These are phyloP conservation scores for Cotesia glomerata DNA, from an alignment of 1,140 invertebrate species.

Conservation along the genomic window DNA sequence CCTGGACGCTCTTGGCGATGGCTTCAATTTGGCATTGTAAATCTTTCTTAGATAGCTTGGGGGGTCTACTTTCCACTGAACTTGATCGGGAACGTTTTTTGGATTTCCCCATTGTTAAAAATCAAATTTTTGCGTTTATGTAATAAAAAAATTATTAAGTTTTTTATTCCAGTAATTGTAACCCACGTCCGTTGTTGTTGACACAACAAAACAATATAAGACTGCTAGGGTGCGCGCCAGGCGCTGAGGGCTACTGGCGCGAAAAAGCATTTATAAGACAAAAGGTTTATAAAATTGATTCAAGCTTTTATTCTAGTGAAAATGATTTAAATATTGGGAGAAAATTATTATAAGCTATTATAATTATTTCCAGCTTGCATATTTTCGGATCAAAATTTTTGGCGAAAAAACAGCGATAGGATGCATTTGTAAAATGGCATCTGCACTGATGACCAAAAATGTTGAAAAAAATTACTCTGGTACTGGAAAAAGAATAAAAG, in stretches of 20 bases:
- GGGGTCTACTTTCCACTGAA: background rate
- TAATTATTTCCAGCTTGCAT: too few relatives aligned
- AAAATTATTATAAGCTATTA: too few relatives aligned
- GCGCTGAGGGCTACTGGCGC: background rate
- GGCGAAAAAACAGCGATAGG: too few relatives aligned
- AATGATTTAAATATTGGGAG: too few relatives aligned
- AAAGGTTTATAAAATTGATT: too few relatives aligned
- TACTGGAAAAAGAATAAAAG: too few relatives aligned
- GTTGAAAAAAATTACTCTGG: too few relatives aligned
- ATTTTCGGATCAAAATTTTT: too few relatives aligned
- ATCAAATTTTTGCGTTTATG: background rate
- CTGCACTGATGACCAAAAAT: too few relatives aligned
- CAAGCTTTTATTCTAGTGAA: too few relatives aligned
- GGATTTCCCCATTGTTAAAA: background rate
- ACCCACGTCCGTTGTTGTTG: background rate
- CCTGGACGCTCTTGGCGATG: background rate
- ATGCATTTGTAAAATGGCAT: too few relatives aligned
- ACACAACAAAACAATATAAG: slow-evolving; percentile 18
- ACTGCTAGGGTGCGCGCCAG: background rate
- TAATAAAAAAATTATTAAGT: background rate
- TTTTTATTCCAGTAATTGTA: background rate
- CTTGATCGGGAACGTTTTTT: background rate
- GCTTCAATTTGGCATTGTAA: background rate
- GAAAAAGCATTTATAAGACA: background rate
- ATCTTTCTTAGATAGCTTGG: background rate